Conservation (phyloP, 1,140 invertebrate genomes). For the Lucilia sericata region DNA sequence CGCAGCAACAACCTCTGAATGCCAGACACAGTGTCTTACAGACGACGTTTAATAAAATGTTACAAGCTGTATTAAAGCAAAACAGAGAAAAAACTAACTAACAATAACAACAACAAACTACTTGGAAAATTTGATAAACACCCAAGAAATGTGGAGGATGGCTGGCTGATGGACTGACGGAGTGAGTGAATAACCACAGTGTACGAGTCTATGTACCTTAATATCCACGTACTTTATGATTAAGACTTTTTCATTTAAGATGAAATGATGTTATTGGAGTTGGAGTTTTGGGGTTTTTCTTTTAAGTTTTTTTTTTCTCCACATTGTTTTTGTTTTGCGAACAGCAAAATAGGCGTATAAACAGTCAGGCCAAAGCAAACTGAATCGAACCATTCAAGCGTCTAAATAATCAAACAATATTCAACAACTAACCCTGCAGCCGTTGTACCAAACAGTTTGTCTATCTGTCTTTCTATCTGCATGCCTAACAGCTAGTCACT, state of each 20-base stretch:
- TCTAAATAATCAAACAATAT: not conserved
- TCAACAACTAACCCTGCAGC: not conserved
- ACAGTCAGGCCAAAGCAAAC: not conserved
- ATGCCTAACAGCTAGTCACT: too few species aligned
- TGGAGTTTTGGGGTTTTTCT: too few species aligned
- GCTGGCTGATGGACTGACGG: not conserved
- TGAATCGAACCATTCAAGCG: not conserved
- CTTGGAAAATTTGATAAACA: slow-evolving; percentile 18
- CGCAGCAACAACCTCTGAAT: not conserved
- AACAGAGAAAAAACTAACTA: not conserved
- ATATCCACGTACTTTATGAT: not conserved
- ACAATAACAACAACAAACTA: not conserved
- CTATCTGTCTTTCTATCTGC: too few species aligned
- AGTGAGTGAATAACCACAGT: not conserved
- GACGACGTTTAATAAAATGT: not conserved
- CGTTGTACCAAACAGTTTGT: not conserved
- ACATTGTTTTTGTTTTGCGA: not conserved
- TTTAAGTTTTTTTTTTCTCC: not conserved
- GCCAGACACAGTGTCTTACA: not conserved
- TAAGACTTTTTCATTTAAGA: slow-evolving; percentile 19
- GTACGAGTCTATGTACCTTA: too few species aligned
- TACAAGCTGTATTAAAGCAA: not conserved
- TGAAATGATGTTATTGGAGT: not conserved
- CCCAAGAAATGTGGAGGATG: slow-evolving; percentile 20
- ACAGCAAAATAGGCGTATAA: slow-evolving; percentile 13